These are phyloP conservation scores for Catharus fuscescens DNA, from an alignment of 2,113 vertebrate genomes.

Conservation along the genomic window DNA sequence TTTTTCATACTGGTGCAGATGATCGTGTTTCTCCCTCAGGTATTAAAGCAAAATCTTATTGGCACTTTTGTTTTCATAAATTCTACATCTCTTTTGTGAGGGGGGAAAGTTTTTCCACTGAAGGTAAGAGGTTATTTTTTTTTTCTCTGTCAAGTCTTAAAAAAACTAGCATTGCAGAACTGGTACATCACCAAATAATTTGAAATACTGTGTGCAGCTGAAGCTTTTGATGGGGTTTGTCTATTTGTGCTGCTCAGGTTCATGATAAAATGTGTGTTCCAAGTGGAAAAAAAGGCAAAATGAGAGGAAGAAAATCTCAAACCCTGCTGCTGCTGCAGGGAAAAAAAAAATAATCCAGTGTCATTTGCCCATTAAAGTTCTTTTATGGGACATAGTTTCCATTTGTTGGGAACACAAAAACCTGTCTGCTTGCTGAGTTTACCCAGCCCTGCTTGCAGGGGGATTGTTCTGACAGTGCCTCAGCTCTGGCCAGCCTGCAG, in stretches of 20 bases:
- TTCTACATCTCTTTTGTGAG: conserved; percentile 58
- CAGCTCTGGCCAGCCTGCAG: neutral
- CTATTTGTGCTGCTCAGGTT: neutral
- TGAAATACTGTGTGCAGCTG: neutral
- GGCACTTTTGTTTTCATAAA: conserved; percentile 66
- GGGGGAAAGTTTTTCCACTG: neutral
- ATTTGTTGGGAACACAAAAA: conserved; percentile 44
- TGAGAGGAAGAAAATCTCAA: conserved; percentile 35
- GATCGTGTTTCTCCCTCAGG: conserved; percentile 65
- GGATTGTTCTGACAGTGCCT: conserved; percentile 5
- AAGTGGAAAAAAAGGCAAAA: conserved; percentile 14
- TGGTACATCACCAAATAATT: neutral
- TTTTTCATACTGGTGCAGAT: conserved; percentile 61
- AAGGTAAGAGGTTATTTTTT: neutral
- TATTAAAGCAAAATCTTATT: conserved; percentile 62
- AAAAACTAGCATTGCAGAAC: neutral
- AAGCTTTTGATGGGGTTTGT: neutral
- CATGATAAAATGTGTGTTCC: conserved; percentile 38
- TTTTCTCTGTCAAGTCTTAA: neutral
- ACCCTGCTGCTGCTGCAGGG: neutral
- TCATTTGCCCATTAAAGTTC: conserved; percentile 32
- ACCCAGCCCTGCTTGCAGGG: conserved; percentile 5
- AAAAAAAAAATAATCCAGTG: neutral
- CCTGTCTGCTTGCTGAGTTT: conserved; percentile 27
- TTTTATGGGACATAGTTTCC: conserved; percentile 45